Base-by-base conservation (phyloP, 2,888 invertebrate species). In the Rugalucina vietnamica region DNA sequence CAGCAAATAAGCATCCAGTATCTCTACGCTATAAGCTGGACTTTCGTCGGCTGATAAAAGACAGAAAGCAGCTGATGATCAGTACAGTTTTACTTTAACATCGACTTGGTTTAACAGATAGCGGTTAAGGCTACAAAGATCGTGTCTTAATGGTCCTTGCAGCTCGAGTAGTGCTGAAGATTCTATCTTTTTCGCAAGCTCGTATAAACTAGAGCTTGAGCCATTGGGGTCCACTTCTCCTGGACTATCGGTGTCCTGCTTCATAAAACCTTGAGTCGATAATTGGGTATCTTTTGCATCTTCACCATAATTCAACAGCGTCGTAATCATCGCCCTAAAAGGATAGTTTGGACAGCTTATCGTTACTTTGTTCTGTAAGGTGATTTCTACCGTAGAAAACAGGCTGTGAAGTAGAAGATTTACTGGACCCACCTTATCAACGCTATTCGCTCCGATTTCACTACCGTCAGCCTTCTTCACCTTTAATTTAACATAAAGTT, bases 241-340 rank as follows among this genome's bases (percentile, higher is more conserved):
- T 37, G 73, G n/a, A 14, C 18, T 3, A 24, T 39, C 54, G 32
- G n/a, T 57, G 36, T 54, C 65, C 24, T 76, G 75, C 1, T 49
- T 39, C 12, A 79, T n/a, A 37, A 74, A 81, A n/a, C 75, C 29
- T 8, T 65, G 54, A 24, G 80, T 39, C 10, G 65, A 29, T 3
- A 81, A 39, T 29, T 75, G 80, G n/a, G 80, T 76, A 8, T 50
- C 18, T 12, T 81, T 54, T 29, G 75, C 76, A 65, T 81, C 80
- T 36, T 39, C 36, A 8, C 80, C 80, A 29, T 50, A 76, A 34
- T 70, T 69, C 0, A 81, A n/a, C 49, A 72, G n/a, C 1, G 72
- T 43, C 72, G 37, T 21, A 43, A 72, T 39, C 72, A 72, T 72
- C 39, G 5, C n/a, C 1, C 2, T 37, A n/a, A 39, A 72, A 8